phyloP scores from a whole-genome alignment of 2,113 vertebrate species.

The Limnothrissa miodon region DNA sequence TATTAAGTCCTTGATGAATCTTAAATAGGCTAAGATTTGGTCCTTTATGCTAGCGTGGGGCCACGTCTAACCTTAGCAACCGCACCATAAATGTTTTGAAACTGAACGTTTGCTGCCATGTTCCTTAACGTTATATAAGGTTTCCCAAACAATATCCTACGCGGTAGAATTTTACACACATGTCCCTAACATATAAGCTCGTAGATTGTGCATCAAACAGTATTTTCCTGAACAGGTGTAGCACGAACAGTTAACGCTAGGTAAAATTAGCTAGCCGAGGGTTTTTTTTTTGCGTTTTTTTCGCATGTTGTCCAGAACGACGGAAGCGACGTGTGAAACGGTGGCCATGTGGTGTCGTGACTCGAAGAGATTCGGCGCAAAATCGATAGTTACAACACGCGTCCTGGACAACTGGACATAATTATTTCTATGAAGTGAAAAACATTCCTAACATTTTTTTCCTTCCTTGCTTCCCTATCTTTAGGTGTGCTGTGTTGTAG shows the following conservation, averaged over 20 bases:
- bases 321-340: background rate
- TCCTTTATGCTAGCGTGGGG: too few species aligned
- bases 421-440: background rate
- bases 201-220: background rate
- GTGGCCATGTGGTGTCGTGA: background rate
- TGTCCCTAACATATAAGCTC: too few species aligned
- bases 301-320: background rate
- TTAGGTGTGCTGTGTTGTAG: slow-evolving; percentile 57
- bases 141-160: background rate
- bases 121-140: too few species aligned
- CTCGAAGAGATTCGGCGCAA: background rate
- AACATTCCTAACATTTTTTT: background rate
- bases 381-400: background rate
- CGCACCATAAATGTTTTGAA: background rate
- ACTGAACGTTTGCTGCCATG: too few species aligned
- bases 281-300: background rate
- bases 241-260: too few species aligned
- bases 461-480: slow-evolving; percentile 5
- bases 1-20: background rate
- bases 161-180: too few species aligned
- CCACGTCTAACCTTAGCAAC: background rate
- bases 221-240: background rate
- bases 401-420: background rate
- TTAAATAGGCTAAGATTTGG: background rate
- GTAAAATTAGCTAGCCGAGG: slow-evolving; percentile 27